phyloP scores from a whole-genome alignment of 2,888 invertebrate species.

The Noctua janthina region DNA sequence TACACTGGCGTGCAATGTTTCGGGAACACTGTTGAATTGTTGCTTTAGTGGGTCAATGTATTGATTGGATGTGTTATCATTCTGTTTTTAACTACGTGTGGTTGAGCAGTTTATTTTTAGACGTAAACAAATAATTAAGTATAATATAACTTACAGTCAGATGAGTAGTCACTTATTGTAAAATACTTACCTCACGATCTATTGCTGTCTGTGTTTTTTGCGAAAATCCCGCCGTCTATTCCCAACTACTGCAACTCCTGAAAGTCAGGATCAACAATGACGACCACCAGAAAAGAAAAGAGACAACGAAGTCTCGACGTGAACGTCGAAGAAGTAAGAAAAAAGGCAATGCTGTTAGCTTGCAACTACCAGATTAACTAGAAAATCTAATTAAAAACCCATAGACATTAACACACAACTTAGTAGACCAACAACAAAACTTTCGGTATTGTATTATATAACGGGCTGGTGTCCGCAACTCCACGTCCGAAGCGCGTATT shows the following conservation, averaged over 20 bases:
- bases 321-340: neutral
- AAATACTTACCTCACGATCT: neutral
- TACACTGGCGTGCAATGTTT: constrained; percentile 50
- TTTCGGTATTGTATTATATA: too few species aligned
- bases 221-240: rapidly evolving
- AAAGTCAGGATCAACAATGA: neutral
- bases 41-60: constrained; percentile 27
- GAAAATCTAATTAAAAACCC: neutral
- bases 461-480: too few species aligned
- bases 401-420: too few species aligned
- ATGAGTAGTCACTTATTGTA: neutral
- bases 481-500: too few species aligned
- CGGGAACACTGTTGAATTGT: constrained; percentile 31
- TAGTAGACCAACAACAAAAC: neutral
- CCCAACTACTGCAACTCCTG: too few species aligned
- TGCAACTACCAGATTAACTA: neutral
- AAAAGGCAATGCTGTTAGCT: neutral
- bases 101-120: neutral
- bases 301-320: neutral
- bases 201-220: neutral
- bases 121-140: neutral
- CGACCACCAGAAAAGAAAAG: neutral
- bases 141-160: neutral
- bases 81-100: neutral
- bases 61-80: constrained; percentile 31